Conservation (phyloP, 2,888 invertebrate species). For the Macrophya annulata region DNA sequence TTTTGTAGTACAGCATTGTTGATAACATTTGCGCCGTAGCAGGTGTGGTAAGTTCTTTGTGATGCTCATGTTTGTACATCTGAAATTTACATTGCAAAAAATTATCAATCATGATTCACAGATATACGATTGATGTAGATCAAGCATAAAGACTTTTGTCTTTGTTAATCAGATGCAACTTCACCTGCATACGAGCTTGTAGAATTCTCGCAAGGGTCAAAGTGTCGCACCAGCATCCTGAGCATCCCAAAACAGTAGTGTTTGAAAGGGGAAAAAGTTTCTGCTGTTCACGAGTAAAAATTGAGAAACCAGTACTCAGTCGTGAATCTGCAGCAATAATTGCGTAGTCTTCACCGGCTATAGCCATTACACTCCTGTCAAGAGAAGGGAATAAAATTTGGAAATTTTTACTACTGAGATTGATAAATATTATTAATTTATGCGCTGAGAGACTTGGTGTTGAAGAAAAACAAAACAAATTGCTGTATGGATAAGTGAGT, state of each 20-base stretch:
- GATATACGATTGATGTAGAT: background rate
- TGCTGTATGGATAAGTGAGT: background rate
- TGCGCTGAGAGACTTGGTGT: background rate
- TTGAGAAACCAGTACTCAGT: slow-evolving; percentile 94
- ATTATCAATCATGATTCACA: background rate
- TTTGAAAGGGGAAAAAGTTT: slow-evolving; percentile 92
- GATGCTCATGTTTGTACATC: slow-evolving; percentile 97
- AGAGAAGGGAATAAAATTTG: slow-evolving; percentile 42
- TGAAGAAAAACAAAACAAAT: background rate
- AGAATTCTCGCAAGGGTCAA: slow-evolving; percentile 93
- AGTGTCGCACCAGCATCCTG: slow-evolving; percentile 99
- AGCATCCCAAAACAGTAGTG: slow-evolving; percentile 94
- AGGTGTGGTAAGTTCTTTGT: slow-evolving; percentile 94
- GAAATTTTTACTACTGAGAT: background rate
- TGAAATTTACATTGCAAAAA: slow-evolving; percentile 69
- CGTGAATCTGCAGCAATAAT: slow-evolving; percentile 98
- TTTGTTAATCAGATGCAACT: background rate
- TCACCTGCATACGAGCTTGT: slow-evolving; percentile 91
- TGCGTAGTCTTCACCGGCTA: slow-evolving; percentile 97
- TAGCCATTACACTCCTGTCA: slow-evolving; percentile 94
- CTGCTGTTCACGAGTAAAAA: slow-evolving; percentile 93
- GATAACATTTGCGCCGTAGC: slow-evolving; percentile 98
- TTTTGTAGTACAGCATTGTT: slow-evolving; percentile 96
- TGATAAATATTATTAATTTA: background rate
- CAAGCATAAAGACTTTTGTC: background rate